Evolutionary conservation across 2,797 vertebrate genomes (phyloP).

Genomic region (Lagocephalus sceleratus): DNA sequence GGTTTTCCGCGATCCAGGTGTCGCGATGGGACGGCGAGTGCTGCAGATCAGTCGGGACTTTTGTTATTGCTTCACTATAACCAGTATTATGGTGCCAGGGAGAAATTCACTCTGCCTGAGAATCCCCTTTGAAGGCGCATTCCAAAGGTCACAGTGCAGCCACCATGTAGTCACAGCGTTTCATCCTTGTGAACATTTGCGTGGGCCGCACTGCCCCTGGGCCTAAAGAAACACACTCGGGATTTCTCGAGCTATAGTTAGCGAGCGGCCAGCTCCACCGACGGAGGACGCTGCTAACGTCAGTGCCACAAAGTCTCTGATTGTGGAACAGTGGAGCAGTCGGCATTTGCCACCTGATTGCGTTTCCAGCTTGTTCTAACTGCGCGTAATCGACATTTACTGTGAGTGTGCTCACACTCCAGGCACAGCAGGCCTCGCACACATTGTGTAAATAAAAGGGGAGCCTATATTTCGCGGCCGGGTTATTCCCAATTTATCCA

Average conservation of each 20-base stretch:
- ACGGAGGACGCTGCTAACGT: constrained; percentile 38
- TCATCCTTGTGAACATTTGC: constrained; percentile 75
- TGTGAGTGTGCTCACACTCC: constrained; percentile 30
- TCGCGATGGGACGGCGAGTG: not conserved
- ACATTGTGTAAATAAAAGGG: constrained; percentile 49
- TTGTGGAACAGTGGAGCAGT: constrained; percentile 28
- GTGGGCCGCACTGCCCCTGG: constrained; percentile 58
- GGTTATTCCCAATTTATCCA: constrained; percentile 44
- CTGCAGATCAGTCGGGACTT: too few species aligned
- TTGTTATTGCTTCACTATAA: constrained; percentile 1
- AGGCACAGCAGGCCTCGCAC: constrained; percentile 37
- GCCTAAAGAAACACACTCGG: constrained; percentile 56
- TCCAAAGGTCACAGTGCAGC: constrained; percentile 69
- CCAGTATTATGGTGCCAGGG: constrained; percentile 17
- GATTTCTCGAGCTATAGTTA: constrained; percentile 68
- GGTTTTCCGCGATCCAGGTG: constrained; percentile 5
- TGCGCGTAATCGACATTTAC: constrained; percentile 42
- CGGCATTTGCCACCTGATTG: constrained; percentile 22
- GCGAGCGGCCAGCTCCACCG: constrained; percentile 51
- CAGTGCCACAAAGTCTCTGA: constrained; percentile 27
- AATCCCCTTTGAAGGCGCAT: constrained; percentile 67
- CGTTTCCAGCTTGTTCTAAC: constrained; percentile 23
- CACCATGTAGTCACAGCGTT: constrained; percentile 52
- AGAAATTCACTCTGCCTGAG: constrained; percentile 47
- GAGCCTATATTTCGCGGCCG: constrained; percentile 45